Evolutionary conservation across 2,797 vertebrate species (phyloP).

Genomic region (Fratercula arctica): DNA sequence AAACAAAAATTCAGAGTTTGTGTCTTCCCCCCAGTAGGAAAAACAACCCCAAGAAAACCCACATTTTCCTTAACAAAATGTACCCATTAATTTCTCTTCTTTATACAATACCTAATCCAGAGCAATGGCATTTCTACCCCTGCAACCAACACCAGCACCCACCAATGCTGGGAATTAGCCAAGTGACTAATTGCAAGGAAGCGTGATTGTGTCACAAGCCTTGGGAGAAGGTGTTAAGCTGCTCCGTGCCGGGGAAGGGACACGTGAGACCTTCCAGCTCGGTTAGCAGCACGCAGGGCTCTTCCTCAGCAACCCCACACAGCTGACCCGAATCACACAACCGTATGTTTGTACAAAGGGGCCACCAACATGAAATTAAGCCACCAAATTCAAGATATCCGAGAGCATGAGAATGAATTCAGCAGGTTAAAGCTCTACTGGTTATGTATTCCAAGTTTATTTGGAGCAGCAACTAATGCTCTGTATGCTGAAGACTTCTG

Average conservation of each 20-base stretch:
- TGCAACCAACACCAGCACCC: neutral
- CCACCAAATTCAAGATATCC: neutral
- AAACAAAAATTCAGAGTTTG: neutral
- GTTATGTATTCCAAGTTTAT: neutral
- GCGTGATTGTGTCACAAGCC: accelerated
- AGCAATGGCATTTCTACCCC: neutral
- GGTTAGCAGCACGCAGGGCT: accelerated
- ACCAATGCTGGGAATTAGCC: neutral
- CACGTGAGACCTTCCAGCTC: neutral
- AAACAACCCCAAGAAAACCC: neutral
- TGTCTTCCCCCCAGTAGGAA: neutral
- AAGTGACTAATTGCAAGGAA: neutral
- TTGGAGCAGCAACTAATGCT: neutral
- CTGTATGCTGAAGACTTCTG: neutral
- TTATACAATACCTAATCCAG: neutral
- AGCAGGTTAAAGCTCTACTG: neutral
- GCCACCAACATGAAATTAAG: neutral
- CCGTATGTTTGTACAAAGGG: neutral
- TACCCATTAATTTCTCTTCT: neutral
- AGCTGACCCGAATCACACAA: neutral
- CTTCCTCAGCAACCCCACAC: neutral
- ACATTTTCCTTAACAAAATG: neutral
- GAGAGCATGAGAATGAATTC: neutral
- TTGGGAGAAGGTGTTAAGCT: neutral
- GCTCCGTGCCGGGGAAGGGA: accelerated